Evolutionary conservation across 2,113 vertebrate species (phyloP), one percentile per base, ranked within the genome.

Genomic region (Chinchilla lanigera): DNA sequence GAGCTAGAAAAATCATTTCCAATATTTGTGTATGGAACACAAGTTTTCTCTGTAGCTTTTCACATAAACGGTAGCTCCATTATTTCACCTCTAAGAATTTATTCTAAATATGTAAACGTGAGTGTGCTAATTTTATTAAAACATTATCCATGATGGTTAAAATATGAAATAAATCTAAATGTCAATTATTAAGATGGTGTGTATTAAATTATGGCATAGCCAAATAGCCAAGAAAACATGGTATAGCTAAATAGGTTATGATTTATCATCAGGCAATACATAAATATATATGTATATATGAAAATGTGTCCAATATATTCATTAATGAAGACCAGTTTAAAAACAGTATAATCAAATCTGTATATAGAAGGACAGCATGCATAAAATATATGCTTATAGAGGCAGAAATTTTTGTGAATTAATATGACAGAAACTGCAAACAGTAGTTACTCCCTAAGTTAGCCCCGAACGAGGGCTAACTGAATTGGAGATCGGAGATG

Each of bases 81-180:
- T 56, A 67, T 38, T 89, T 92, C 11, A 77, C 52, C 77, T 47
- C 35, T 69, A 90, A 19, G 28, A 65, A 77, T 67, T 87, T 94
- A 85, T 81, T n/a, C 17, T 85, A 89, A 38, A 67, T 88, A 88
- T 33, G 6, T 28, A 65, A 94, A 71, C 26, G 35, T 44, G 7
- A 52, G 10, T 44, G 30, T 63, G 20, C 35, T 81, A 87, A 50
- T 7, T 91, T 88, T 60, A 91, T 19, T 30, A 33, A 83, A 94
- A 24, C 38, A 67, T 80, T 87, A 67, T 83, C 61, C 75, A 6
- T n/a, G 65, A 20, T 65, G 41, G n/a, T 50, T 80, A 75, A 85
- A 58, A 65, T 38, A 5, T 87, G 9, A 86, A 81, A 71, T 90
- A 87, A 81, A 90, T 82, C 30, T 56, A 96, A 77, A 50, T 67